Base-by-base conservation (phyloP, 2,888 invertebrate species). In the Blastobasis adustella region DNA sequence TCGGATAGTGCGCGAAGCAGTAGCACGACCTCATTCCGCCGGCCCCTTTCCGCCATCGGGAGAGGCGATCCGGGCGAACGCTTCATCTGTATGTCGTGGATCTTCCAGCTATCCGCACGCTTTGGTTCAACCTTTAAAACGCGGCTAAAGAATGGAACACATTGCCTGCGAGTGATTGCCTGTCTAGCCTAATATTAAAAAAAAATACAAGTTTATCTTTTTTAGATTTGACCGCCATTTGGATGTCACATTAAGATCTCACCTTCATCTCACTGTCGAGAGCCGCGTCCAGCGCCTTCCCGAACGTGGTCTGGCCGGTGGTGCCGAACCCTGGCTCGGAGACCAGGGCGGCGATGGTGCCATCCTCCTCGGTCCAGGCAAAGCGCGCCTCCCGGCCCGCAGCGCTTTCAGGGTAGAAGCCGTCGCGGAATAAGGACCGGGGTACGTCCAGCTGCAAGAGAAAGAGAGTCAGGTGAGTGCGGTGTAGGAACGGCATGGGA, bases 311-410 rank as follows among this genome's bases (percentile, higher is more conserved):
- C 52, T 82, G 82, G 0, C 81, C 82, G 0, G 81, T 80, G 0
- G 82, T 81, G 0, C 82, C 83, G 38, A 87, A 87, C 10, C 82
- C 84, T 9, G 86, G 78, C 49, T 85, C 85, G 10, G 87, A 87
- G 54, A 87, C 81, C 53, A 88, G 67, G 0, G 85, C 67, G 0
- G 83, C 85, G 42, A 87, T 85, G 58, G 82, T 85, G 2, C 82
- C 84, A 52, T 88, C 87, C 47, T 86, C 87, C 44, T 88, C 87
- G 0, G 87, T 85, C 87, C 87, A 88, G 0, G 83, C 83, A 55
- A 88, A 87, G 49, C 77, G 69, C 4, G 86, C 79, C 51, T 85
- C 82, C 51, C 69, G 69, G 51, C 69, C 76, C 49, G 84, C 83
- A 58, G 74, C 54, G 37, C 73, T 68, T 9, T 84, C 85, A 5